phyloP scores from a whole-genome alignment of 2,888 invertebrate species.

The Boloria euphrosyne region DNA sequence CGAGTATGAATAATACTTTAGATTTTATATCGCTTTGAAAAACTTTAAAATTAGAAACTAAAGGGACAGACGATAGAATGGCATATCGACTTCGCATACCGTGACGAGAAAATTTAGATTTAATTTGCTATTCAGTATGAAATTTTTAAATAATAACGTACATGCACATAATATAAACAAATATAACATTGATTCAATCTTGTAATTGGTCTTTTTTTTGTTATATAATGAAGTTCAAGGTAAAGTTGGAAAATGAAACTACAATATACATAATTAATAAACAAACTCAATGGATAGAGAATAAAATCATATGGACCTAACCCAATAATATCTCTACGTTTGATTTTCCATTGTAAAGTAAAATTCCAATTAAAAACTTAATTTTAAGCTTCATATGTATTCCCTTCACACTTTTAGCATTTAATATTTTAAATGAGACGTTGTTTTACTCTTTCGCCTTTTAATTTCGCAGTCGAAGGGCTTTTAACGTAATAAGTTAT shows the following conservation, averaged over 20 bases:
- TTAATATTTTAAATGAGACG: slow-evolving; percentile 8
- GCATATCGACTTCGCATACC: no score
- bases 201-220: no score
- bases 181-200: no score
- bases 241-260: no score
- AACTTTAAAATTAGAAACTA: neutral
- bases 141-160: no score
- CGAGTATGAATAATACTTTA: neutral
- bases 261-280: neutral
- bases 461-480: slow-evolving; percentile 14
- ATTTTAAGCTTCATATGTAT: neutral
- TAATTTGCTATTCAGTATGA: no score
- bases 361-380: slow-evolving; percentile 9
- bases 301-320: neutral
- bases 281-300: neutral
- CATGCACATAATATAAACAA: no score
- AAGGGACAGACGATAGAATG: neutral
- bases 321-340: neutral
- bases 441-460: slow-evolving; percentile 5
- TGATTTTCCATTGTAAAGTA: slow-evolving; percentile 4
- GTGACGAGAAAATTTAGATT: no score
- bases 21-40: neutral
- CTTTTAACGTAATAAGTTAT: slow-evolving; percentile 24
- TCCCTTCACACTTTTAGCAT: neutral
- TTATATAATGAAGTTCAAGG: no score